A percentile compares a stretch with the other conserved stretches of the same genome.
phyloP scores from a whole-genome alignment of 2,888 invertebrate species.

The Andricus curvator region DNA sequence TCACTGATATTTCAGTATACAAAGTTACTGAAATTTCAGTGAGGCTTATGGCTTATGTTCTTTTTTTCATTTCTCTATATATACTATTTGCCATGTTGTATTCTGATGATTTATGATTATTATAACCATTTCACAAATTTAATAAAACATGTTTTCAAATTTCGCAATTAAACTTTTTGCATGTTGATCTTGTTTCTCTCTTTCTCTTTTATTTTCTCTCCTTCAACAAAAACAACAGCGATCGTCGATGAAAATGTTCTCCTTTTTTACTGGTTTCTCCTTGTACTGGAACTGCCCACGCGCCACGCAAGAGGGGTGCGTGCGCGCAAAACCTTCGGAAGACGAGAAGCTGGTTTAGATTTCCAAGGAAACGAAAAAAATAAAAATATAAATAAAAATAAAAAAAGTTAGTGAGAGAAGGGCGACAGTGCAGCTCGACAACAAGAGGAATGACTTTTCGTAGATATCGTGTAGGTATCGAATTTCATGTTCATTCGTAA shows the following conservation, averaged over 20 bases:
- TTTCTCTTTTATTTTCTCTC: not conserved
- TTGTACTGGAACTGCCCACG: slow-evolving; percentile 45
- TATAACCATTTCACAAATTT: too few species aligned
- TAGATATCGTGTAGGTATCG: slow-evolving; percentile 24
- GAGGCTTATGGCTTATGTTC: too few species aligned
- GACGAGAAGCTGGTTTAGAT: slow-evolving; percentile 45
- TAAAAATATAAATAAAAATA: too few species aligned
- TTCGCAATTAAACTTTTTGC: not conserved
- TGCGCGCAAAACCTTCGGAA: slow-evolving; percentile 34
- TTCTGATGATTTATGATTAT: too few species aligned
- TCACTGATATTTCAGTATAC: too few species aligned
- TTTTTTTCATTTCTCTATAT: too few species aligned
- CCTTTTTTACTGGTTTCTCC: slow-evolving; percentile 38
- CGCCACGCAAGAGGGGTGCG: slow-evolving; percentile 36
- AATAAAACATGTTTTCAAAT: not conserved
- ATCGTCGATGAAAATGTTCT: slow-evolving; percentile 20
- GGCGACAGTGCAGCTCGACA: slow-evolving; percentile 22
- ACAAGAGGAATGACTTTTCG: slow-evolving; percentile 35
- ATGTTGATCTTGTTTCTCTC: not conserved
- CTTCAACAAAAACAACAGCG: slow-evolving; percentile 10
- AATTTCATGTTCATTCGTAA: slow-evolving; percentile 25
- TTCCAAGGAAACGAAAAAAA: slow-evolving; percentile 34
- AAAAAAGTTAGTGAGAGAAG: slow-evolving; percentile 27
- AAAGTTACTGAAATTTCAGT: too few species aligned
- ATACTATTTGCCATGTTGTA: too few species aligned